Conservation (phyloP, 2,888 invertebrate genomes). For the Allolobophora icterica region DNA sequence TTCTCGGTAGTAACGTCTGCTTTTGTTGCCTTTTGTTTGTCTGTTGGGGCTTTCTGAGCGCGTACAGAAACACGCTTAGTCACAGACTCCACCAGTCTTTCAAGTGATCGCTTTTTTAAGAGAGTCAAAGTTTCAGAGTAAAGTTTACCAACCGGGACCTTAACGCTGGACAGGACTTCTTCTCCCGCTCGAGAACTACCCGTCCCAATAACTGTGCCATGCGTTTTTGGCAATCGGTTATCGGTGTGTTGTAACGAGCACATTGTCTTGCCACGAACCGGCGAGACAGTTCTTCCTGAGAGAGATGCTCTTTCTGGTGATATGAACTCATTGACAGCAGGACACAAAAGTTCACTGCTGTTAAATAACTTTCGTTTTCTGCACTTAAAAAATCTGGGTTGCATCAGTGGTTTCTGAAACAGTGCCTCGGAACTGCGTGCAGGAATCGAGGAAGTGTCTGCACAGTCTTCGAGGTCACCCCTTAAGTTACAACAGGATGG, state of each 20-base stretch:
- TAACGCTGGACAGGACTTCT: neutral
- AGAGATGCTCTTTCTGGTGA: neutral
- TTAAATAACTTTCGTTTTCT: conserved; percentile 4
- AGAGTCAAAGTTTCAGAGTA: neutral
- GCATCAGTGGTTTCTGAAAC: neutral
- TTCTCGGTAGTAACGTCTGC: no score
- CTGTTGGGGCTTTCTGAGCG: neutral
- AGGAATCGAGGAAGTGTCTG: neutral
- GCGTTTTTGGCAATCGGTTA: neutral
- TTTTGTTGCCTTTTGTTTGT: no score
- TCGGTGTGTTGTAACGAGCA: neutral
- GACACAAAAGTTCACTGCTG: neutral
- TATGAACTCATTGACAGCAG: neutral
- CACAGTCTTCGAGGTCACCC: neutral
- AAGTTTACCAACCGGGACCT: neutral
- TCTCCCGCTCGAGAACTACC: neutral
- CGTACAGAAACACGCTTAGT: neutral
- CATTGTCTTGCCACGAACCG: neutral
- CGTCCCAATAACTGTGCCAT: neutral
- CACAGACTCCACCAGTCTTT: neutral
- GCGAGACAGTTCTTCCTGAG: neutral
- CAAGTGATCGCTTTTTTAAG: neutral
- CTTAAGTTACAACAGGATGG: neutral
- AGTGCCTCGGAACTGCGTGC: neutral
- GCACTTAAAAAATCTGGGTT: neutral